Base-by-base conservation (phyloP, 2,888 invertebrate genomes). In the Exocentrus adspersus region DNA sequence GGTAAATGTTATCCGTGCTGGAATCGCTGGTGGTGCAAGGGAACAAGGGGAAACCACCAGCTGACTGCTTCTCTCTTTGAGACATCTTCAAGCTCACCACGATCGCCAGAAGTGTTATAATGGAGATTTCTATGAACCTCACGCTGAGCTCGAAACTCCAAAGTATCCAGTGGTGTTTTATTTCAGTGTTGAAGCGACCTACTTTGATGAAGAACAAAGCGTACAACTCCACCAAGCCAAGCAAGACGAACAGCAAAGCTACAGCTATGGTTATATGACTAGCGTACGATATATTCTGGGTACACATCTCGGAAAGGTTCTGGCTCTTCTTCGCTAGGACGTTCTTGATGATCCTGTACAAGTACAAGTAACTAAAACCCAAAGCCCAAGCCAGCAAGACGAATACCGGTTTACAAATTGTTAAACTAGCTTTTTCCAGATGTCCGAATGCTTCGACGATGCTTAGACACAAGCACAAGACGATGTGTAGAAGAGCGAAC, bases 81-180 rank as follows among this genome's bases (percentile, higher is more conserved):
- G 91, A 85, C 78, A 84, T 81, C 62, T 80, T 77, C 69, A 86
- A 81, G 65, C 94, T 93, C 48, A 94, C 93, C 7, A 96, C 94
- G 88, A 94, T 95, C 0, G 92, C 92, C 72, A 95, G 86, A 58
- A 94, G 85, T 2, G 92, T 90, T 73, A 95, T 93, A 76, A 96
- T 92, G n/a, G 91, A 89, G 46, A 96, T 89, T 83, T 97, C 97
- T 56, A 95, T 87, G 4, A 95, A 85, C 20, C 96, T 87, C 54
- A 95, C 87, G 0, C 92, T 91, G 77, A 94, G 90, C 78, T 96
- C 94, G 84, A 93, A 95, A 16, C 93, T 92, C 94, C 95, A 96
- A 85, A 95, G 92, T 2, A 95, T 86, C 97, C 97, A 97, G 66
- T 91, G 90, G 74, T 90, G 89, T 74, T 90, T 90, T 1, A 87